Percentiles rank a stretch among this genome's conserved stretches.
Conservation (phyloP, 2,113 vertebrate genomes). For the Heterotis niloticus region DNA sequence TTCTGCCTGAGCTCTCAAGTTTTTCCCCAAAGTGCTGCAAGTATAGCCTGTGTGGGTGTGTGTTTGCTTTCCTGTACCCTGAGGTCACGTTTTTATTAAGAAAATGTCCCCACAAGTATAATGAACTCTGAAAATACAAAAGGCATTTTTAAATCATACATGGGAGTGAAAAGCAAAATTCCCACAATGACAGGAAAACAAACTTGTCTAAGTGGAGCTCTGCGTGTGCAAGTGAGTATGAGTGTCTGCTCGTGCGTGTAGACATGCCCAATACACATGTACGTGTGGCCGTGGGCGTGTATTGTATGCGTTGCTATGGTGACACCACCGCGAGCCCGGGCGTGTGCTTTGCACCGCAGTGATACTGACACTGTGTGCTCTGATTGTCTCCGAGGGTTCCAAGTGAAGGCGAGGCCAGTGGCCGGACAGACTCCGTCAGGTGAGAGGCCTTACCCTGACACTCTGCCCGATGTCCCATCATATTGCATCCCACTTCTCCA, state of each 20-base stretch:
- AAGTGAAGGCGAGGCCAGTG: conserved; percentile 93
- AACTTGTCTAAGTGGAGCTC: no score
- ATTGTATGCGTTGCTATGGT: neutral
- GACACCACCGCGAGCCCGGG: conserved; percentile 23
- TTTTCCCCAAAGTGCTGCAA: conserved; percentile 24
- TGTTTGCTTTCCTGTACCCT: neutral
- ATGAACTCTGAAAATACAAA: no score
- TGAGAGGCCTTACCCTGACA: conserved; percentile 68
- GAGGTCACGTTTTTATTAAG: neutral
- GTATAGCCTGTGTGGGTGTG: conserved; percentile 48
- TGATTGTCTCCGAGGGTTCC: conserved; percentile 85
- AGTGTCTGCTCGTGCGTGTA: neutral
- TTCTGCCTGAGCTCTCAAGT: neutral
- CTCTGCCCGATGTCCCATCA: neutral
- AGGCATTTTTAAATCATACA: no score
- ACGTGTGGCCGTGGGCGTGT: neutral
- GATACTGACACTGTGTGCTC: conserved; percentile 72
- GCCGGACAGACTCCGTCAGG: conserved; percentile 89
- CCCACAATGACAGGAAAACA: no score
- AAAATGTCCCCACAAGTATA: neutral
- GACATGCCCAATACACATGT: neutral
- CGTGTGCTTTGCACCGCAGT: conserved; percentile 28
- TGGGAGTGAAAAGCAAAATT: no score
- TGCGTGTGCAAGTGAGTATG: no score
- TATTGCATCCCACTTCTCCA: neutral